These are phyloP conservation scores for Rhyacophila evoluta DNA, from an alignment of 2,888 invertebrate species.

Conservation along the genomic window DNA sequence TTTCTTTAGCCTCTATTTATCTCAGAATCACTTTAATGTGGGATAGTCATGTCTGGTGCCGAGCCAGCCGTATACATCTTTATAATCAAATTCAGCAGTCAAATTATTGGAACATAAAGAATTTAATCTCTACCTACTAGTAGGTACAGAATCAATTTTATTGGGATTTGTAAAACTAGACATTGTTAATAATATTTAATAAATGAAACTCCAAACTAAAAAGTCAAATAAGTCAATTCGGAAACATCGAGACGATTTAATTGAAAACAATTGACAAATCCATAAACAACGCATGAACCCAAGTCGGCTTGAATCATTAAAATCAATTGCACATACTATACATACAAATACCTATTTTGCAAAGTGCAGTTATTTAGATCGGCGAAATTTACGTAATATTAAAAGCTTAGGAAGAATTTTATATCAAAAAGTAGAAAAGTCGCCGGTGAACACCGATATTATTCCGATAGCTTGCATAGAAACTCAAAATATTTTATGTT, in stretches of 20 bases:
- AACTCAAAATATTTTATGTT: background rate
- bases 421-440: too few species aligned
- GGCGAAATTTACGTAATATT: background rate
- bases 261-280: background rate
- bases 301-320: background rate
- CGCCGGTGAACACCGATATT: too few species aligned
- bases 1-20: too few species aligned
- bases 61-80: too few species aligned
- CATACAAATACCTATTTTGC: background rate
- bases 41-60: too few species aligned
- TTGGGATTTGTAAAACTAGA: background rate
- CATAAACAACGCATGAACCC: background rate
- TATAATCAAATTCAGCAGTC: too few species aligned
- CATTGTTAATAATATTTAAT: background rate
- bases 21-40: too few species aligned
- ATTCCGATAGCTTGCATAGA: background rate
- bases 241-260: background rate
- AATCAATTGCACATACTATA: background rate
- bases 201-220: background rate
- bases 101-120: background rate
- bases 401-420: background rate
- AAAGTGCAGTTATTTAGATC: background rate
- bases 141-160: background rate
- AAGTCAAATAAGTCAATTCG: background rate
- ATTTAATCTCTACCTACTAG: slow-evolving; percentile 4